A percentile compares a stretch with the other conserved stretches of the same genome.
Evolutionary conservation across 1,140 invertebrate genomes (phyloP).

Genomic region (Drosophila navojoa): DNA sequence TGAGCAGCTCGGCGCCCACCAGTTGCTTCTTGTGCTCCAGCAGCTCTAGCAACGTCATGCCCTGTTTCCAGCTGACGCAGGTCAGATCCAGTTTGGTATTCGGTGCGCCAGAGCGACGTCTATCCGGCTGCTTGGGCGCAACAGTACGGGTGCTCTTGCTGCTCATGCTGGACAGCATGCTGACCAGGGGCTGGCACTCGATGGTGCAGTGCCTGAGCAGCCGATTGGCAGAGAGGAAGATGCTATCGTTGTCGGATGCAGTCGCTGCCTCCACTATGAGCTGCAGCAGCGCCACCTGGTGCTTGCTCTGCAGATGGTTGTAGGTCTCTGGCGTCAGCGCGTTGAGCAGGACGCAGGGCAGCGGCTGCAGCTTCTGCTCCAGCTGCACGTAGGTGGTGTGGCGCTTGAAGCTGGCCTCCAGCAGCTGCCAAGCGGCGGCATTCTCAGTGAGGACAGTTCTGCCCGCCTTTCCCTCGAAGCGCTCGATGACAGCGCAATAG

Average conservation of each 20-base stretch:
- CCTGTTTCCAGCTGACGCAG: slow-evolving; percentile 89
- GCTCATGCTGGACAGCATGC: slow-evolving; percentile 84
- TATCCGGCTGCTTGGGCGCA: slow-evolving; percentile 36
- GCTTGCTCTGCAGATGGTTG: slow-evolving; percentile 83
- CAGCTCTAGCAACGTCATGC: slow-evolving; percentile 92
- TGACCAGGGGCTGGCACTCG: slow-evolving; percentile 87
- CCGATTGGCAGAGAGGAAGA: slow-evolving; percentile 86
- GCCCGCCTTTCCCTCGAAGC: slow-evolving; percentile 56
- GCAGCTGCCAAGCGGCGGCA: slow-evolving; percentile 63
- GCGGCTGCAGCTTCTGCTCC: slow-evolving; percentile 61
- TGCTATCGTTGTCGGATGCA: slow-evolving; percentile 85
- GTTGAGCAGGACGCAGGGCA: slow-evolving; percentile 68
- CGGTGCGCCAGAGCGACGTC: slow-evolving; percentile 67
- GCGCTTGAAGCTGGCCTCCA: slow-evolving; percentile 54
- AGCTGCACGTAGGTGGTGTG: slow-evolving; percentile 56
- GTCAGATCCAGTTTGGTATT: slow-evolving; percentile 73
- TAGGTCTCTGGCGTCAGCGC: slow-evolving; percentile 86
- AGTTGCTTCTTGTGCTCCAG: slow-evolving; percentile 92
- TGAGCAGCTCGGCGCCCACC: slow-evolving; percentile 86
- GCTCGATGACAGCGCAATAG: slow-evolving; percentile 58
- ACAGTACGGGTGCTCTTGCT: slow-evolving; percentile 12
- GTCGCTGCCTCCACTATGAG: slow-evolving; percentile 85
- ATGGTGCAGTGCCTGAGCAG: slow-evolving; percentile 89
- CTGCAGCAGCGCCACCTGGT: slow-evolving; percentile 83
- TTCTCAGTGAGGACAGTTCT: slow-evolving; percentile 41